Conservation (phyloP, 2,113 vertebrate genomes). For the Phyllostomus discolor region DNA sequence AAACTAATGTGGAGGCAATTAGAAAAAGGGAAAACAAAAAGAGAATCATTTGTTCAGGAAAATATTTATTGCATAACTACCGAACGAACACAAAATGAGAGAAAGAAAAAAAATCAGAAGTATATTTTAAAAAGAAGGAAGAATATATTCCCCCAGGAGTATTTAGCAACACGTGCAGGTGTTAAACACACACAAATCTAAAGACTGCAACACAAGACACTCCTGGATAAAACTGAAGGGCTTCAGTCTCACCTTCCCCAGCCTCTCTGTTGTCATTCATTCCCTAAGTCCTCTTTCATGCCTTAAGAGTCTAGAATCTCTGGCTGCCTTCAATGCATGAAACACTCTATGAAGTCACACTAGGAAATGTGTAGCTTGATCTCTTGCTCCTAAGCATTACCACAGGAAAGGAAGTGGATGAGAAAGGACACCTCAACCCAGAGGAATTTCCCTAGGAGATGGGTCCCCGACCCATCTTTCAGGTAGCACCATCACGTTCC, state of each 20-base stretch:
- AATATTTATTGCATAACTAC: background rate
- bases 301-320: background rate
- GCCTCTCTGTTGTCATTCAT: background rate
- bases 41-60: background rate
- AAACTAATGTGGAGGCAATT: background rate
- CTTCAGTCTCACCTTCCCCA: background rate
- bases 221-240: background rate
- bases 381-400: background rate
- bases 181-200: background rate
- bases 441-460: background rate
- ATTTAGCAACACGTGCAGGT: background rate
- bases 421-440: background rate
- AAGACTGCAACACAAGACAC: background rate
- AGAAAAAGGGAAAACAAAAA: background rate
- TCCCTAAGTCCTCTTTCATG: background rate
- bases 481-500: background rate
- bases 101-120: background rate
- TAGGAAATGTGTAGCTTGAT: background rate
- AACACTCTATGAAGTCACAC: background rate
- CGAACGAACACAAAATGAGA: background rate
- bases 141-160: background rate
- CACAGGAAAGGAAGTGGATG: background rate
- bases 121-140: background rate
- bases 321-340: background rate
- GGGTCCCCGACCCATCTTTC: background rate